Evolutionary conservation across 2,888 invertebrate genomes (phyloP), one percentile per base, ranked within the genome.

Genomic region (Cotesia congregata): DNA sequence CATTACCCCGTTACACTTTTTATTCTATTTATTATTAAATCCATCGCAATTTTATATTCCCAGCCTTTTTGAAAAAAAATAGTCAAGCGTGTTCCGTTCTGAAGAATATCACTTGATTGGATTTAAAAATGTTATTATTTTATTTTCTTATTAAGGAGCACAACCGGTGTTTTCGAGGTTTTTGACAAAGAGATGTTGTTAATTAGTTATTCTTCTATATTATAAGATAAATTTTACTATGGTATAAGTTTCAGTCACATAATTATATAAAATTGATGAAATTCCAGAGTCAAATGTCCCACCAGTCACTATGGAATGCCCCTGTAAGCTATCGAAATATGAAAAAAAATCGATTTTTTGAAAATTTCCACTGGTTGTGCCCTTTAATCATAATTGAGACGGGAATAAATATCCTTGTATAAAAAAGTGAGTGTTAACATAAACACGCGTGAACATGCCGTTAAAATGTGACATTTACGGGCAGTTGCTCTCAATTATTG

Each of bases 401-500:
- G 4, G 12, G 30, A 12, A 50, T 50, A 50, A 50, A 50, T 50
- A 50, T 7, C 7, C 50, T 12, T 12, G 50, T 50, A 50, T 50
- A 50, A 50, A 50, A 50, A 7, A 50, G 50, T 12, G 50, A 7
- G 50, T 50, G 17, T 73, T 72, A 76, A 68, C 62, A 64, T 67
- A 72, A 70, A 62, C 60, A 67, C 30, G 65, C 67, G 79, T 71
- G 74, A 79, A 79, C 79, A 75, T 75, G 79, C 76, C 81, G 81
- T 84, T 85, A 83, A 86, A 73, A 85, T 82, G 83, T 81, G 79
- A 81, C 81, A 83, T 84, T 85, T 80, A 84, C 82, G 85, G 83
- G 81, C 80, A 83, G 85, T 84, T 82, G 84, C 74, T 81, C 80
- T 79, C 84, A 85, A 87, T 87, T 86, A 86, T 86, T 84, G 82